phyloP scores from a whole-genome alignment of 2,888 invertebrate species.

The Ochlodes sylvanus region DNA sequence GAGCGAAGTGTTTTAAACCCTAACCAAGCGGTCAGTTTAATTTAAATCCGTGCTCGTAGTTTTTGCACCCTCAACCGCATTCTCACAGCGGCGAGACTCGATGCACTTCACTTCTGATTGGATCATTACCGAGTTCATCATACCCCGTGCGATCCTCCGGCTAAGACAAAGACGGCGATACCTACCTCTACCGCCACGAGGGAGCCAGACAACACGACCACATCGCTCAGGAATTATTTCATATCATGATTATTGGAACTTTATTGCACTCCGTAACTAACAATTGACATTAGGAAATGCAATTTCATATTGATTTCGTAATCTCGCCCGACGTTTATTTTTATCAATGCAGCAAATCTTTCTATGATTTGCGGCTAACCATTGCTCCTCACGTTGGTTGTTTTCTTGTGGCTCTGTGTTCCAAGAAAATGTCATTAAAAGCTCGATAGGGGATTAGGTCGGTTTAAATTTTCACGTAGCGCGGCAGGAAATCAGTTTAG shows the following conservation, averaged over 20 bases:
- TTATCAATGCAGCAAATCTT: conserved; percentile 83
- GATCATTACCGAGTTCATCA: conserved; percentile 86
- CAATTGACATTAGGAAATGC: conserved; percentile 86
- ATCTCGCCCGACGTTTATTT: conserved; percentile 79
- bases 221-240: conserved; percentile 82
- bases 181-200: conserved; percentile 47
- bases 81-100: conserved; percentile 82
- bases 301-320: conserved; percentile 85
- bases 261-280: conserved; percentile 85
- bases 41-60: conserved; percentile 80
- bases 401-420: conserved; percentile 76
- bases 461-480: conserved; percentile 82
- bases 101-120: conserved; percentile 85
- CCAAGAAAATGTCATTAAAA: conserved; percentile 81
- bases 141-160: conserved; percentile 81
- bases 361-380: conserved; percentile 85
- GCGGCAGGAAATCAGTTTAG: conserved; percentile 80
- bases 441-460: conserved; percentile 79
- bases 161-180: conserved; percentile 66
- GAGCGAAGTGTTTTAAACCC: conserved; percentile 65
- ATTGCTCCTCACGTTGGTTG: conserved; percentile 69
- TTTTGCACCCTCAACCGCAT: conserved; percentile 85
- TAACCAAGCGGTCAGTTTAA: conserved; percentile 79
- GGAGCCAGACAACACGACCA: conserved; percentile 61
- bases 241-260: conserved; percentile 85